Conservation (phyloP, 2,888 invertebrate species). For the Trilocha varians region DNA sequence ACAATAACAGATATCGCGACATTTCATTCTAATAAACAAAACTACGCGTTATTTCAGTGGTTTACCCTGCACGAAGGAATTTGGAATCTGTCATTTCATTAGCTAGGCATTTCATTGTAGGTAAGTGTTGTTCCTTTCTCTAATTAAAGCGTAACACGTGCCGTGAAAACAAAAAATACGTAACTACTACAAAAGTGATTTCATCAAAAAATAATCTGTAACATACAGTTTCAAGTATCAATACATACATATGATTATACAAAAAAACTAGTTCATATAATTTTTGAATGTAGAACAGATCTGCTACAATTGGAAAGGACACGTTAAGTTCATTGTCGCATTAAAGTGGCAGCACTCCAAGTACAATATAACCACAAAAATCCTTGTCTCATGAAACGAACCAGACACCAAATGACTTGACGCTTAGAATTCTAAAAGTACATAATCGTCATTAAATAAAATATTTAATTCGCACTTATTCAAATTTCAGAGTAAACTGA, state of each 20-base stretch:
- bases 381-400: neutral
- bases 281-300: no score
- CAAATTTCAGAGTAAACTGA: conserved; percentile 12
- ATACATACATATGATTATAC: no score
- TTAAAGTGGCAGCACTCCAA: no score
- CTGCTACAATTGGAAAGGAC: no score
- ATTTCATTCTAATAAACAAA: conserved; percentile 19
- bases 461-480: neutral
- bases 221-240: no score
- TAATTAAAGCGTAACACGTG: conserved; percentile 25
- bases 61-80: conserved; percentile 68
- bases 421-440: neutral
- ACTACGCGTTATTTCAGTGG: conserved; percentile 18
- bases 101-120: neutral
- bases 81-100: conserved; percentile 38
- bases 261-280: no score
- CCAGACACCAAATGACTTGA: neutral
- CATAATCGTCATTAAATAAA: neutral
- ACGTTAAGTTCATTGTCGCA: no score
- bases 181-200: neutral
- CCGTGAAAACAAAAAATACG: conserved; percentile 9
- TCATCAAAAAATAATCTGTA: neutral
- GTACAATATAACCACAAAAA: neutral
- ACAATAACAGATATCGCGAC: conserved; percentile 32
- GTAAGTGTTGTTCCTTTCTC: conserved; percentile 6